A percentile compares a stretch with the other conserved stretches of the same genome.
These are phyloP conservation scores for Tadarida brasiliensis DNA, from an alignment of 2,797 vertebrate species.

Conservation along the genomic window DNA sequence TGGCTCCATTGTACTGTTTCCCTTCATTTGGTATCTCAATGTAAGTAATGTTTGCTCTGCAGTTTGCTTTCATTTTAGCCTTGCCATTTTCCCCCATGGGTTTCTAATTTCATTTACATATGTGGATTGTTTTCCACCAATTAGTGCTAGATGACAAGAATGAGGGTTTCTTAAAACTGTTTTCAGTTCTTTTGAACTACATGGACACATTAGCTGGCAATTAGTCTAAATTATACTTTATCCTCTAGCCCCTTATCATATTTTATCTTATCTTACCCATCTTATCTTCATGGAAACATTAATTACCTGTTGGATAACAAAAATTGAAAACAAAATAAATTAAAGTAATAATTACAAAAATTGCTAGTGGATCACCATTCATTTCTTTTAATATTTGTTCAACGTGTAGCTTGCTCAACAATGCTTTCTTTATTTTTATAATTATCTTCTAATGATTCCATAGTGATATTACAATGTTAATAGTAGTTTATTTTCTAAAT, in stretches of 20 bases:
- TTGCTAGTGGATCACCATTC: not conserved
- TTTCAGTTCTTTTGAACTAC: conserved; percentile 41
- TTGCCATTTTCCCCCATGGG: not conserved
- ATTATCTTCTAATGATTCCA: conserved; percentile 39
- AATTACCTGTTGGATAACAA: not conserved
- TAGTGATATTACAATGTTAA: not conserved
- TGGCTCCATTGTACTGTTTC: not conserved
- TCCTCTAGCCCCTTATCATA: not conserved
- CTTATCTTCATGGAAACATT: not conserved
- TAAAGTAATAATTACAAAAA: conserved; percentile 35
- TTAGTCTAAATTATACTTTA: conserved; percentile 57
- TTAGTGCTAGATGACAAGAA: conserved; percentile 43
- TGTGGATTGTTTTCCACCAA: conserved; percentile 50
- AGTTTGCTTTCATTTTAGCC: conserved; percentile 60
- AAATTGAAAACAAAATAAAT: conserved; percentile 44
- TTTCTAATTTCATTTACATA: conserved; percentile 63
- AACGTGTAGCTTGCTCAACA: not conserved
- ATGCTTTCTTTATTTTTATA: not conserved
- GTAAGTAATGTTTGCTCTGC: conserved; percentile 33
- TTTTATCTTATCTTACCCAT: not conserved
- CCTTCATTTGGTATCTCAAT: conserved; percentile 18
- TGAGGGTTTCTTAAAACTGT: conserved; percentile 38
- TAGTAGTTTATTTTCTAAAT: conserved; percentile 34
- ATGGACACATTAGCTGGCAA: conserved; percentile 9
- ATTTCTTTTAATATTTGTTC: conserved; percentile 17